Percentiles rank a stretch among this genome's conserved stretches.
These are phyloP conservation scores for Platorchestia sp. DNA, from an alignment of 1,140 invertebrate species.

Conservation along the genomic window DNA sequence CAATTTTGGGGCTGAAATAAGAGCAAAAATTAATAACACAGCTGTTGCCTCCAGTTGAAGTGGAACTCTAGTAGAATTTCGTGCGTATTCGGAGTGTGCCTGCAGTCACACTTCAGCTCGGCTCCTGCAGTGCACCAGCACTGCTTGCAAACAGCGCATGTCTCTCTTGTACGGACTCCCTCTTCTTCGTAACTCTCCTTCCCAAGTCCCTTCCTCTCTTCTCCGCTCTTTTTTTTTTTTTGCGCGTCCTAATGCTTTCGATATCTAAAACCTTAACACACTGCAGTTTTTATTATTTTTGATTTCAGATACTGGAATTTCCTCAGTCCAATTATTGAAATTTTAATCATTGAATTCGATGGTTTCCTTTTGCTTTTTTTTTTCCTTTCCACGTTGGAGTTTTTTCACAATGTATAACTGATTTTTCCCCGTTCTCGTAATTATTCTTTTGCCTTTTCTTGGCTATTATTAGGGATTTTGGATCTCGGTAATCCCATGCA, in stretches of 20 bases:
- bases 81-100: neutral
- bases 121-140: neutral
- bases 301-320: neutral
- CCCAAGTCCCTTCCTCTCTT: neutral
- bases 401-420: too few species aligned
- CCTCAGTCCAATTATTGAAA: too few species aligned
- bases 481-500: neutral
- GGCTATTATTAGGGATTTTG: neutral
- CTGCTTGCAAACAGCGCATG: slow-evolving; percentile 1
- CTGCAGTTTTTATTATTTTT: neutral
- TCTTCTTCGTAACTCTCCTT: neutral
- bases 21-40: too few species aligned
- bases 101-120: neutral
- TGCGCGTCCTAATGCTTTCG: neutral
- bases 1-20: too few species aligned
- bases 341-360: too few species aligned
- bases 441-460: neutral
- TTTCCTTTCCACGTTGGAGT: too few species aligned
- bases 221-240: neutral
- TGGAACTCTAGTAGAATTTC: neutral
- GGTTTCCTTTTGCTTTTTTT: too few species aligned
- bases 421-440: neutral
- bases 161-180: neutral
- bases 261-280: too few species aligned
- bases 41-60: too few species aligned